These are phyloP conservation scores for Tetragonisca angustula DNA, from an alignment of 2,888 invertebrate species.

Conservation along the genomic window DNA sequence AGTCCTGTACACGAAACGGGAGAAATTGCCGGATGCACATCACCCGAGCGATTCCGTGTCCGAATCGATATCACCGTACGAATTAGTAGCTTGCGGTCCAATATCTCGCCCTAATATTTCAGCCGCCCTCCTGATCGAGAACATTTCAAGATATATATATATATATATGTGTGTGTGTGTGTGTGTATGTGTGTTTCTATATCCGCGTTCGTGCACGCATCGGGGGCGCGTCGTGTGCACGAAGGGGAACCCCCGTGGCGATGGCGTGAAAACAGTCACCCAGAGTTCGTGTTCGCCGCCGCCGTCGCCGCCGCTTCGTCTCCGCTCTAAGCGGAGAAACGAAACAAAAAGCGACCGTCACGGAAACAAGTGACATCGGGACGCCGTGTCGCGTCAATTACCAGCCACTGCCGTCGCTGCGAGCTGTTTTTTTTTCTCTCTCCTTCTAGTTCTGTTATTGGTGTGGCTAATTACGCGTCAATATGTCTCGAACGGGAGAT, in stretches of 20 bases:
- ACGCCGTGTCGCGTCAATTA: constrained; percentile 76
- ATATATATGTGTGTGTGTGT: no score
- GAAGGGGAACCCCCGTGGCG: constrained; percentile 76
- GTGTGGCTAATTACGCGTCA: constrained; percentile 67
- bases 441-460: constrained; percentile 31
- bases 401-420: constrained; percentile 67
- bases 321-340: constrained; percentile 6
- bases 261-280: constrained; percentile 78
- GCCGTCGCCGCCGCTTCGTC: no score
- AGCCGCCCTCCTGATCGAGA: constrained; percentile 45
- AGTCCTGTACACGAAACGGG: constrained; percentile 27
- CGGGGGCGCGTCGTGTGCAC: not conserved
- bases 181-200: constrained; percentile 40
- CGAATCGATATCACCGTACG: constrained; percentile 77
- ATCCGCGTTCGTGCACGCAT: constrained; percentile 46
- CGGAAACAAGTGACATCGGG: constrained; percentile 81
- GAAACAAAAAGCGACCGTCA: constrained; percentile 74
- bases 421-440: constrained; percentile 10
- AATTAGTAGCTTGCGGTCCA: constrained; percentile 81
- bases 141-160: not conserved
- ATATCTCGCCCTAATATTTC: constrained; percentile 79
- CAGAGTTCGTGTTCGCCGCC: constrained; percentile 1
- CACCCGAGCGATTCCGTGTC: constrained; percentile 69
- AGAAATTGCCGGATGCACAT: constrained; percentile 73
- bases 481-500: constrained; percentile 27